These are phyloP conservation scores for Acrocera orbiculus DNA, from an alignment of 2,888 invertebrate species.

Conservation along the genomic window DNA sequence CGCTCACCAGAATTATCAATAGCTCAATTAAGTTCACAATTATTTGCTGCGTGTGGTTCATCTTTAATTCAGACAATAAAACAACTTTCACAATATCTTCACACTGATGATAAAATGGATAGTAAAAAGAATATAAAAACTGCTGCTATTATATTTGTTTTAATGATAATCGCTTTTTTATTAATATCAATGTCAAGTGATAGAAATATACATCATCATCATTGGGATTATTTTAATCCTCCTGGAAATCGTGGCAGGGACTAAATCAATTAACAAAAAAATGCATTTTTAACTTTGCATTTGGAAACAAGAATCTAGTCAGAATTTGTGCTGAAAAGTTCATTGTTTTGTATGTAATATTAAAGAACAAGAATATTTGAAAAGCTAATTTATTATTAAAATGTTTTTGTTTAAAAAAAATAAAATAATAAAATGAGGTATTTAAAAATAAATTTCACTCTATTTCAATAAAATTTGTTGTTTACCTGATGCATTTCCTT, in stretches of 20 bases:
- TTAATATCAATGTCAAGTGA: slow-evolving; percentile 54
- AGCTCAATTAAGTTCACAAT: slow-evolving; percentile 49
- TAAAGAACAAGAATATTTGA: too few species aligned
- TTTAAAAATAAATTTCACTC: too few species aligned
- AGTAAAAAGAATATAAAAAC: slow-evolving; percentile 46
- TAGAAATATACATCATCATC: slow-evolving; percentile 61
- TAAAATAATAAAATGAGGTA: too few species aligned
- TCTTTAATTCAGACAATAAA: slow-evolving; percentile 46
- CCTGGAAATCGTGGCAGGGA: slow-evolving; percentile 38
- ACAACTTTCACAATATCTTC: slow-evolving; percentile 44
- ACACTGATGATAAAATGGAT: slow-evolving; percentile 38
- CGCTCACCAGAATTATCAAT: slow-evolving; percentile 45
- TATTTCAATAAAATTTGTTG: too few species aligned
- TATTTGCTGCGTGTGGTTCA: slow-evolving; percentile 48
- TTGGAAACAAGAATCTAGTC: too few species aligned
- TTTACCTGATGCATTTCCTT: too few species aligned
- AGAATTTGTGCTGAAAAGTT: too few species aligned
- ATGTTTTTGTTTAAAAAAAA: too few species aligned
- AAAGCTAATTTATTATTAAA: too few species aligned
- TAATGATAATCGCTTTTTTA: slow-evolving; percentile 59
- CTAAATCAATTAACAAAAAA: neutral
- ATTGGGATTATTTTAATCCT: slow-evolving; percentile 79
- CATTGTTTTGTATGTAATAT: too few species aligned
- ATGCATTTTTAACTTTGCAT: too few species aligned
- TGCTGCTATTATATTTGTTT: slow-evolving; percentile 58